Evolutionary conservation across 2,797 vertebrate genomes (phyloP), one percentile per base, ranked within the genome.

Genomic region (Xyrichtys novacula): DNA sequence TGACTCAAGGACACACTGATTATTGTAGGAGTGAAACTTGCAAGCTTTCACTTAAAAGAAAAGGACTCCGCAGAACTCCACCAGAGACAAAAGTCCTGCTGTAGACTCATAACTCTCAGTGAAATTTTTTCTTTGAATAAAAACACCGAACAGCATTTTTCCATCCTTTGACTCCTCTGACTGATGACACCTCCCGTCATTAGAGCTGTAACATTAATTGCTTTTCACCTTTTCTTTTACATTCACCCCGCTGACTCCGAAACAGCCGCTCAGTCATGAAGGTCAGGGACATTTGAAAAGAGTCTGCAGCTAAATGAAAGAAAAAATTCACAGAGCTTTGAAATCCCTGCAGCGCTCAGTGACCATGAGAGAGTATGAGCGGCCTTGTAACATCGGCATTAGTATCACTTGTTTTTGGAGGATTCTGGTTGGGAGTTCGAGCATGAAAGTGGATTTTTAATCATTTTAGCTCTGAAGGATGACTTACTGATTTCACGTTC

Each of bases 1-100:
- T 49, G 23, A 29, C 23, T 73, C 55, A 72, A 71, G 53, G 67
- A 34, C 48, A 60, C 19, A 22, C 23, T 5, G 63, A 59, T 25
- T 28, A 32, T 20, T 29, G 11, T 7, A 32, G 17, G 20, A n/a
- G 12, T n/a, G 5, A 36, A 59, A 14, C 11, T 5, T 56, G 19
- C 10, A 25, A 25, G 19, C 16, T 10, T 34, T 20, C 28, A 16
- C 17, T 29, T 43, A 28, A 25, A 44, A 4, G 12, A 17, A 29
- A 67, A 43, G 23, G 6, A 50, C 32, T 16, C 6, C 11, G 19
- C 60, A 52, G 6, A 7, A 38, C 5, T 25, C 15, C n/a, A 23
- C 1, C 9, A 46, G 11, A 20, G 12, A 25, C 20, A 52, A 39
- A 50, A 39, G 14, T 22, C 16, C 31, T 6, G 22, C 11, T 26